Conservation (phyloP, 2,888 invertebrate genomes). For the Anthrax anthrax region DNA sequence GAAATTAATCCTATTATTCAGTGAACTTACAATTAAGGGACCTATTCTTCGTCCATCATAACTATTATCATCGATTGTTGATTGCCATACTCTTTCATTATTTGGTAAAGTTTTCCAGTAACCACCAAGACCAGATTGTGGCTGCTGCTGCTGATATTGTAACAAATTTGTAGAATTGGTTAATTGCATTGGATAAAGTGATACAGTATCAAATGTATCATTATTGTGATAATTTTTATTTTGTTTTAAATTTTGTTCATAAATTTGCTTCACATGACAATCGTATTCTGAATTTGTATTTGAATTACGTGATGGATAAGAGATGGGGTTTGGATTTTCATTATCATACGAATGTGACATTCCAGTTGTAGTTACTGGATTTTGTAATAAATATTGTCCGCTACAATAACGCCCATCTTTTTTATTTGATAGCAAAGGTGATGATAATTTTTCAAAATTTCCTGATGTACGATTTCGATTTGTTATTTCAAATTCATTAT, state of each 20-base stretch:
- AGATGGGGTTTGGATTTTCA: background rate
- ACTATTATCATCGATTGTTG: constrained; percentile 9
- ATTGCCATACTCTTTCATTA: constrained; percentile 14
- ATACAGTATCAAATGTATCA: background rate
- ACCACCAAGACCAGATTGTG: constrained; percentile 14
- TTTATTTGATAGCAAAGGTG: background rate
- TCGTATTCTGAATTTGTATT: background rate
- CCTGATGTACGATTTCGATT: background rate
- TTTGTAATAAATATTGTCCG: background rate
- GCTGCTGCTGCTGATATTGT: background rate
- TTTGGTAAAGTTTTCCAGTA: constrained; percentile 14
- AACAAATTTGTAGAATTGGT: background rate
- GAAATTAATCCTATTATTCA: background rate
- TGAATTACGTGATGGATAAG: background rate
- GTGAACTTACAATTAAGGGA: too few relatives aligned
- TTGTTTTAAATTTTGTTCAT: background rate
- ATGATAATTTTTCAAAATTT: background rate
- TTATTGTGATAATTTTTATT: background rate
- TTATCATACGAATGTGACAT: background rate
- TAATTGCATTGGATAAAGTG: background rate
- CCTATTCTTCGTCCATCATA: background rate
- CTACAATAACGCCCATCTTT: background rate
- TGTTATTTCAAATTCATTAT: background rate
- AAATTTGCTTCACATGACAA: background rate
- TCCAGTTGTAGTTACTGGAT: background rate